Conservation (phyloP, 2,797 vertebrate species). For the Oreortyx pictus region DNA sequence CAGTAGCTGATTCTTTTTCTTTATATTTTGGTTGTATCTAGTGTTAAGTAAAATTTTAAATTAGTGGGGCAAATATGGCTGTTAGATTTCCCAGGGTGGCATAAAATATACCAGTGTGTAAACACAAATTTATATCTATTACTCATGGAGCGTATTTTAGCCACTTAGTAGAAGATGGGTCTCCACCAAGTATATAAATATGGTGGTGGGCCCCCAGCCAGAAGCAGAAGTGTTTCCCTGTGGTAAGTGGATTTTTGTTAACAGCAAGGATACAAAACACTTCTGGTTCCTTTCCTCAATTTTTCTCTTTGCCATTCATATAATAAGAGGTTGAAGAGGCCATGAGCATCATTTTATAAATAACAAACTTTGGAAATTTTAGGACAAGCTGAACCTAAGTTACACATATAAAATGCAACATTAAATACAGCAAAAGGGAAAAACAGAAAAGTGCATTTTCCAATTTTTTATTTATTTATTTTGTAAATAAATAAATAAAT, state of each 20-base stretch:
- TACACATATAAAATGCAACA: not conserved
- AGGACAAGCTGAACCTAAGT: not conserved
- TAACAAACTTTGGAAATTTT: not conserved
- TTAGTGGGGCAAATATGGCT: not conserved
- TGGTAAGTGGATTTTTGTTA: not conserved
- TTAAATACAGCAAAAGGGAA: not conserved
- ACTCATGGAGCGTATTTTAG: not conserved
- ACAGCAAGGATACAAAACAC: not conserved
- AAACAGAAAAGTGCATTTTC: slow-evolving; percentile 28
- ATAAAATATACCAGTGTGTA: not conserved
- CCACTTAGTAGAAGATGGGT: not conserved
- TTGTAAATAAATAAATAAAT: slow-evolving; percentile 10
- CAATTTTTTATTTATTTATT: not conserved
- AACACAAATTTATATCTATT: not conserved
- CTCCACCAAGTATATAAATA: not conserved
- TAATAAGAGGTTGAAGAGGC: not conserved
- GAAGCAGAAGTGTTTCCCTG: not conserved
- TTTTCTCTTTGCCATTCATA: not conserved
- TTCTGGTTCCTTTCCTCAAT: not conserved
- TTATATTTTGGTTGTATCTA: not conserved
- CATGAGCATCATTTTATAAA: not conserved
- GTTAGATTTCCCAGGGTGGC: not conserved
- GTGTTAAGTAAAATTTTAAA: not conserved
- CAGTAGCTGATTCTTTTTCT: not conserved
- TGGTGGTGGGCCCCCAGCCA: not conserved